Percentiles rank a stretch among this genome's conserved stretches.
Conservation (phyloP, 2,113 vertebrate genomes). For the Empidonax traillii region DNA sequence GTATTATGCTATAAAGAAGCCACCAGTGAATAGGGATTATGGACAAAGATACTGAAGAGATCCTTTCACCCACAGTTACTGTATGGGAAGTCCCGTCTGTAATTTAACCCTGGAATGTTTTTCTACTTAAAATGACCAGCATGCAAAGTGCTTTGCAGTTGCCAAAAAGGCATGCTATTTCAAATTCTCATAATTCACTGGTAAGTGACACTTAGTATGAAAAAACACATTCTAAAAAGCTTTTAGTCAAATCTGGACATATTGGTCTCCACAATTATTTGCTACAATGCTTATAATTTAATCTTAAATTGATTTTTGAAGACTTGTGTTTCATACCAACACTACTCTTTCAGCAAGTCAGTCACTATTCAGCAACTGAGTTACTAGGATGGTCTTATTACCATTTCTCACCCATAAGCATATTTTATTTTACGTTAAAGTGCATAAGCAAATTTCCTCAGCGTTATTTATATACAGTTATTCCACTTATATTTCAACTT, state of each 20-base stretch:
- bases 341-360: background rate
- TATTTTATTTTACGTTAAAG: conserved; percentile 17
- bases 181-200: background rate
- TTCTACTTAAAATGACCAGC: conserved; percentile 14
- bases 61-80: background rate
- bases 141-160: background rate
- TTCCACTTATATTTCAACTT: background rate
- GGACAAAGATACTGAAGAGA: background rate
- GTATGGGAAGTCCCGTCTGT: background rate
- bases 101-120: conserved; percentile 58
- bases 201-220: background rate
- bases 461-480: background rate
- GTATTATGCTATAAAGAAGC: background rate
- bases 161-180: background rate
- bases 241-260: conserved; percentile 46
- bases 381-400: background rate
- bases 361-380: background rate
- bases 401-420: background rate
- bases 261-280: conserved; percentile 40
- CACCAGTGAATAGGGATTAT: background rate
- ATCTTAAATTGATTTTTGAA: conserved; percentile 24
- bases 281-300: conserved; percentile 9
- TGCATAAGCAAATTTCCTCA: background rate
- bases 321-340: background rate
- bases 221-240: conserved; percentile 13